These are phyloP conservation scores for Cercopithecus mona DNA, from an alignment of 2,113 vertebrate species.

Conservation along the genomic window DNA sequence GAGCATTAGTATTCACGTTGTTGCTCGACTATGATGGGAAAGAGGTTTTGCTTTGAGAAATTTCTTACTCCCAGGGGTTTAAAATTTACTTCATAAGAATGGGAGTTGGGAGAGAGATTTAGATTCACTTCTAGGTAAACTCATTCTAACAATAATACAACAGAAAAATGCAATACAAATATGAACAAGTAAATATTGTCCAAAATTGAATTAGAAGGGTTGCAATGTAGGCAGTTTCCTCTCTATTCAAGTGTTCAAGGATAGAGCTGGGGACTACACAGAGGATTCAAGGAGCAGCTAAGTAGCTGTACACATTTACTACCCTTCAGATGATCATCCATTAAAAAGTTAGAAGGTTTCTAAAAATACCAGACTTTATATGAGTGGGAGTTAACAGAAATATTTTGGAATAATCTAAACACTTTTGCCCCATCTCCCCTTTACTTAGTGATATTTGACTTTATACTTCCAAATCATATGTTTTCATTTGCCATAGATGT, in stretches of 20 bases:
- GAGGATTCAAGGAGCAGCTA: background rate
- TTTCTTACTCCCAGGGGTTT: background rate
- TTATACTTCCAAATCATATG: conserved; percentile 47
- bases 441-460: conserved; percentile 40
- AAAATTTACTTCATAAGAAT: background rate
- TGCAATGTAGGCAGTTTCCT: background rate
- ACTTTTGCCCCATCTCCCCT: background rate
- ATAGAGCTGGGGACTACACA: fast-evolving
- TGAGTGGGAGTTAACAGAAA: background rate
- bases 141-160: background rate
- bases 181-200: background rate
- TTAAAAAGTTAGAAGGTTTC: background rate
- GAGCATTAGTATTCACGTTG: background rate
- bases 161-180: background rate
- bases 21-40: background rate
- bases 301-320: fast-evolving
- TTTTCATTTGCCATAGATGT: conserved; percentile 59
- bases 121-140: background rate
- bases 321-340: background rate
- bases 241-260: background rate
- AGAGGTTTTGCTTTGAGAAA: background rate
- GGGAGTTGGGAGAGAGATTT: background rate
- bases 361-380: background rate
- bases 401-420: background rate
- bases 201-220: background rate